Conservation (phyloP, 2,113 vertebrate species). For the Heterotis niloticus region DNA sequence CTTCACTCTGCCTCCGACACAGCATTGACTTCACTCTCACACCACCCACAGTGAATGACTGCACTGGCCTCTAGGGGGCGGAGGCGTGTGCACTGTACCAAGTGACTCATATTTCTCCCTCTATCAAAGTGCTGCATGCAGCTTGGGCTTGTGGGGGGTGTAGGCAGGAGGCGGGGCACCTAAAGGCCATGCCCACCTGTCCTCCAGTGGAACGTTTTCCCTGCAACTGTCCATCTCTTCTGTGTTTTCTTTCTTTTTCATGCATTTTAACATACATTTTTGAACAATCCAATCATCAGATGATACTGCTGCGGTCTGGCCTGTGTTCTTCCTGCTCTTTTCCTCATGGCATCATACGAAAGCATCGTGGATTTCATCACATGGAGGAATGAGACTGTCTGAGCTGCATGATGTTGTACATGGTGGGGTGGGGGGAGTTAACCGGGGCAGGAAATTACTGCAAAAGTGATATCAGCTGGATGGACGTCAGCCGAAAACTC, state of each 20-base stretch:
- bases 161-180: not conserved
- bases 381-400: slow-evolving; percentile 47
- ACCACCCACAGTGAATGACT: not conserved
- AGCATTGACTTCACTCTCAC: not conserved
- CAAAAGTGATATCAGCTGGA: not conserved
- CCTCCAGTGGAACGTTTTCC: slow-evolving; percentile 17
- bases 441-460: slow-evolving; percentile 33
- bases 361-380: slow-evolving; percentile 37
- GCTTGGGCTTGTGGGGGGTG: slow-evolving; percentile 1
- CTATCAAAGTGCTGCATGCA: slow-evolving; percentile 21
- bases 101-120: slow-evolving; percentile 9
- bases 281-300: slow-evolving; percentile 23
- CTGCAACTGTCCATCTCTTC: slow-evolving; percentile 15
- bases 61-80: not conserved
- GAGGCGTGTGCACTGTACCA: not conserved
- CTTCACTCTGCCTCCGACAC: not conserved
- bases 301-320: slow-evolving; percentile 28
- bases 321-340: slow-evolving; percentile 25
- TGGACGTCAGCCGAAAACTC: not conserved
- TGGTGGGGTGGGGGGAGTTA: slow-evolving; percentile 28
- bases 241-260: slow-evolving; percentile 21
- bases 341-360: slow-evolving; percentile 47
- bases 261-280: slow-evolving; percentile 43
- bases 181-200: not conserved
- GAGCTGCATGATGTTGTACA: slow-evolving; percentile 49